phyloP scores from a whole-genome alignment of 2,797 vertebrate species.

The Hippoglossus hippoglossus region DNA sequence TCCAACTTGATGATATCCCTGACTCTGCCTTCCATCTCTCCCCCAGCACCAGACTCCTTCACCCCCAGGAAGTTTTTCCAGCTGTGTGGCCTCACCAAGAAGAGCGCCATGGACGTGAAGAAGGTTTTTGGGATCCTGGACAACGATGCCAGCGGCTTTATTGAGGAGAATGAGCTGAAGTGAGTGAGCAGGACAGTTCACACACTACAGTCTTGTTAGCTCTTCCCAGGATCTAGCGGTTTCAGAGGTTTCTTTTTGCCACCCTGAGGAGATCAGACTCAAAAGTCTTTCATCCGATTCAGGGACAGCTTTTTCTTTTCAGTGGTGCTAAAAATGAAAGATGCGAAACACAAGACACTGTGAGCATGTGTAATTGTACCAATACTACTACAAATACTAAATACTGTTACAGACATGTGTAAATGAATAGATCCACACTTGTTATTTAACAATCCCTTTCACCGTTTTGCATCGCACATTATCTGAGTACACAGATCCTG shows the following conservation, averaged over 20 bases:
- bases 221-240: not conserved
- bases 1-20: not conserved
- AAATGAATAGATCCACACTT: not conserved
- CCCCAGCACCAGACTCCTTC: conserved; percentile 93
- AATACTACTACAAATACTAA: too few relatives aligned
- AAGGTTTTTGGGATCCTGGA: conserved; percentile 92
- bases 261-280: not conserved
- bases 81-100: conserved; percentile 91
- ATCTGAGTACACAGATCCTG: too few relatives aligned
- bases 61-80: conserved; percentile 96
- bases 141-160: conserved; percentile 91
- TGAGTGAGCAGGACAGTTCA: conserved; percentile 65
- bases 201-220: not conserved
- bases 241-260: not conserved
- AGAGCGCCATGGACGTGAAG: conserved; percentile 91
- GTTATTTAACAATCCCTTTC: too few relatives aligned
- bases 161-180: conserved; percentile 96
- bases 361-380: not conserved
- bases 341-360: not conserved
- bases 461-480: too few relatives aligned
- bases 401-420: too few relatives aligned
- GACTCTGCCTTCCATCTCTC: conserved; percentile 15
- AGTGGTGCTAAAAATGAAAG: not conserved
- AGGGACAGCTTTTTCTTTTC: not conserved
- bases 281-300: not conserved